phyloP scores from a whole-genome alignment of 2,113 vertebrate species.

The Gallinago jamesoni region DNA sequence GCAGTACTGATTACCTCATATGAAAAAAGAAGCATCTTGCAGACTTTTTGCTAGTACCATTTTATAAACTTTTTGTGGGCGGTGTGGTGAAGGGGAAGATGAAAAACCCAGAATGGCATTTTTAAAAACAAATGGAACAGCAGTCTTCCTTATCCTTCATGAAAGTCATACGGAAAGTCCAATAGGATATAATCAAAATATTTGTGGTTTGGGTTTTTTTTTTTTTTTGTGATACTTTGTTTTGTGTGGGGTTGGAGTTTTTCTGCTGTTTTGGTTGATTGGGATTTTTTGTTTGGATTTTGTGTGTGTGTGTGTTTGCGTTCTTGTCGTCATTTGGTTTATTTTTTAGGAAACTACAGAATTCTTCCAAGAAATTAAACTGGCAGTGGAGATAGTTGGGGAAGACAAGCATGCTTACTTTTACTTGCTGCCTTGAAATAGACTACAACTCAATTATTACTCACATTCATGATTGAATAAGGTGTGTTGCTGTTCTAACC shows the following conservation, averaged over 20 bases:
- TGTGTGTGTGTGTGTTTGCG: not conserved
- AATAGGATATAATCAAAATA: not conserved
- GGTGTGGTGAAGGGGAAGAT: not conserved
- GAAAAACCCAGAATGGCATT: not conserved
- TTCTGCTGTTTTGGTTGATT: not conserved
- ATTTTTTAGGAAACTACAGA: not conserved
- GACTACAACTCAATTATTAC: not conserved
- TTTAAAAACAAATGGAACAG: not conserved
- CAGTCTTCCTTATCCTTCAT: not conserved
- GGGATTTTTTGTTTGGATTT: not conserved
- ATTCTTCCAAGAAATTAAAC: not conserved
- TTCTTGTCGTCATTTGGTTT: not conserved
- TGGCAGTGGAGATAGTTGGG: not conserved
- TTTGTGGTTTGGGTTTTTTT: not conserved
- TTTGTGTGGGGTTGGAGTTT: not conserved
- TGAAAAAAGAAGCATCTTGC: not conserved
- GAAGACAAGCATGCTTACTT: not conserved
- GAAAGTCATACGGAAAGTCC: not conserved
- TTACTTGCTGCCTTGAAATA: not conserved
- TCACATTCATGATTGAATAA: not conserved
- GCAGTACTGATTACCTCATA: not conserved
- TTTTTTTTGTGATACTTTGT: not conserved
- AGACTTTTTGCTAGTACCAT: not conserved
- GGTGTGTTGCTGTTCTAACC: not conserved
- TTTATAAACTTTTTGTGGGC: fast-evolving